phyloP scores from a whole-genome alignment of 2,888 invertebrate species.

The Ommatoiulus sabulosus region DNA sequence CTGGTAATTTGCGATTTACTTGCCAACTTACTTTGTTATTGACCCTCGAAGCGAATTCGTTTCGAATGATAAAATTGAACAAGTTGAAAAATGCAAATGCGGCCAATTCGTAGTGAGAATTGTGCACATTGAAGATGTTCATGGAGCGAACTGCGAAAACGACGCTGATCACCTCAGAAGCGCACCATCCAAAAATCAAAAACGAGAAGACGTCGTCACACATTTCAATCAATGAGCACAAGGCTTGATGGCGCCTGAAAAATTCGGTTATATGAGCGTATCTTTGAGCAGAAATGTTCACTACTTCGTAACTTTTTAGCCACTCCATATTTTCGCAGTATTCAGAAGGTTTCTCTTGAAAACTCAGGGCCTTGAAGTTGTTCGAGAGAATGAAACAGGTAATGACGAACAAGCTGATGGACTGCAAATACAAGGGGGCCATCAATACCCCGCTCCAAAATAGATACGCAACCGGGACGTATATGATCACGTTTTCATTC shows the following conservation, averaged over 20 bases:
- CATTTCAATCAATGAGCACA: slow-evolving; percentile 35
- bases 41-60: slow-evolving; percentile 6
- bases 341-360: neutral
- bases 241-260: slow-evolving; percentile 22
- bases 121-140: neutral
- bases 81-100: neutral
- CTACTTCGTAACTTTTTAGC: neutral
- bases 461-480: neutral
- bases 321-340: neutral
- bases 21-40: neutral
- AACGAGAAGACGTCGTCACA: neutral
- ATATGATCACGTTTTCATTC: neutral
- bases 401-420: slow-evolving; percentile 42
- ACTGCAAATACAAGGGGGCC: slow-evolving; percentile 16
- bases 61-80: neutral
- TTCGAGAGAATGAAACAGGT: neutral
- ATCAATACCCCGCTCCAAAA: slow-evolving; percentile 27
- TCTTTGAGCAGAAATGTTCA: neutral
- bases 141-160: slow-evolving; percentile 51
- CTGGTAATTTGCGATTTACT: no score
- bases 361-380: neutral
- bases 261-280: neutral
- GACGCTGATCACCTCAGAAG: slow-evolving; percentile 25
- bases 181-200: slow-evolving; percentile 45
- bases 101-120: slow-evolving; percentile 18